Base-by-base conservation (phyloP, 2,797 vertebrate genomes). In the Myoxocephalus aenaeus region DNA sequence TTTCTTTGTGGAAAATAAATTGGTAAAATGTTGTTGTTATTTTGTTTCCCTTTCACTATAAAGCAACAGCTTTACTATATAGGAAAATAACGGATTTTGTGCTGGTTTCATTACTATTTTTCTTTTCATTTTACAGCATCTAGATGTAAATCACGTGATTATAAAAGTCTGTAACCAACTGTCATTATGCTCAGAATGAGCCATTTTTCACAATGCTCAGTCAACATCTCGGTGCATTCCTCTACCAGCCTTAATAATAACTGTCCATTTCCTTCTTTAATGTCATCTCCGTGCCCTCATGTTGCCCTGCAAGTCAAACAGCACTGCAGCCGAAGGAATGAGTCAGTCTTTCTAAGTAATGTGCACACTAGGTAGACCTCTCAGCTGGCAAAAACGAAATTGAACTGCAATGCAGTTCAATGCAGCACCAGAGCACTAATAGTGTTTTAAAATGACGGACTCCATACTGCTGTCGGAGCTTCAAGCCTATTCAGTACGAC, bases 1-100 rank as follows among this genome's bases (percentile, higher is more conserved):
- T 91, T 92, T 90, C 80, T 93, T 91, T 92, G 90, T 93, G 91
- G 68, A 86, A 86, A 85, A 89, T 90, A 88, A 90, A 88, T 86
- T 87, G 75, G 68, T 91, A 65, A 88, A 87, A 90, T 70, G 87
- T 89, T 86, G 83, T 86, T 80, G 84, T 75, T 91, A 79, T 89
- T 93, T 93, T 91, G 80, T 91, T 87, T 89, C 91, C 85, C 80
- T 89, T 91, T 90, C 78, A 87, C 82, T 87, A 91, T 90, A 92
- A 93, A 92, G 80, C 83, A 73, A 70, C 74, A 80, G 80, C 78
- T 81, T 83, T 59, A 80, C 77, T 84, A 61, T 48, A 58, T 61
- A 75, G 75, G 69, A 65, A 81, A 66, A 78, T 27, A 38, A 84
- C 1, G 0, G 0, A 36, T 71, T 79, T 64, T 56, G 78, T 58